phyloP scores from a whole-genome alignment of 2,113 vertebrate genomes.

The Sturnira hondurensis region DNA sequence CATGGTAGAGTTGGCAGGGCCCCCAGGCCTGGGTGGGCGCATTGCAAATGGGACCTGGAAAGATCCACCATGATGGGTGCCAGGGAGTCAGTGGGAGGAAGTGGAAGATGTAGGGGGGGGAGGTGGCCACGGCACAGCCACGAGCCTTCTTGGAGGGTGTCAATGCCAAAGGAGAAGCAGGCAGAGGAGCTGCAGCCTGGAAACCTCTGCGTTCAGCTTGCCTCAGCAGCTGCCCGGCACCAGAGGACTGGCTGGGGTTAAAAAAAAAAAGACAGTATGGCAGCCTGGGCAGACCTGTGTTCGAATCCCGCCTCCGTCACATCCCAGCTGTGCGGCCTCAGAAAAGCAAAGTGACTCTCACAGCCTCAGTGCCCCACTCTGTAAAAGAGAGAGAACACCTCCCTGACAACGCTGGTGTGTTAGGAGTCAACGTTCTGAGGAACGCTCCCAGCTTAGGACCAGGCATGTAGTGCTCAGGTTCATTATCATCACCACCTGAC shows the following conservation, averaged over 20 bases:
- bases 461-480: neutral
- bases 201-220: neutral
- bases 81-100: neutral
- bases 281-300: neutral
- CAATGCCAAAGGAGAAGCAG: neutral
- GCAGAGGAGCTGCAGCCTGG: neutral
- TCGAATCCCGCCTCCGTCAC: neutral
- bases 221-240: neutral
- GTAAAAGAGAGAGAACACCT: neutral
- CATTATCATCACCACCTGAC: neutral
- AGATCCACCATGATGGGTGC: neutral
- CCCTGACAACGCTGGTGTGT: neutral
- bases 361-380: neutral
- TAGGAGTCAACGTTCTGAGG: neutral
- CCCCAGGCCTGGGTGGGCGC: neutral
- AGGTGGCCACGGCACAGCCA: neutral
- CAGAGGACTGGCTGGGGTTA: too few relatives aligned
- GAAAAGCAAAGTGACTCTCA: neutral
- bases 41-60: neutral
- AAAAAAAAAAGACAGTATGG: neutral
- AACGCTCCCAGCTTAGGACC: neutral
- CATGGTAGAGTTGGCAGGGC: neutral
- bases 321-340: neutral
- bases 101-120: neutral
- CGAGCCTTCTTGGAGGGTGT: neutral